Base-by-base conservation (phyloP, 2,113 vertebrate genomes). In the Trichechus manatus region DNA sequence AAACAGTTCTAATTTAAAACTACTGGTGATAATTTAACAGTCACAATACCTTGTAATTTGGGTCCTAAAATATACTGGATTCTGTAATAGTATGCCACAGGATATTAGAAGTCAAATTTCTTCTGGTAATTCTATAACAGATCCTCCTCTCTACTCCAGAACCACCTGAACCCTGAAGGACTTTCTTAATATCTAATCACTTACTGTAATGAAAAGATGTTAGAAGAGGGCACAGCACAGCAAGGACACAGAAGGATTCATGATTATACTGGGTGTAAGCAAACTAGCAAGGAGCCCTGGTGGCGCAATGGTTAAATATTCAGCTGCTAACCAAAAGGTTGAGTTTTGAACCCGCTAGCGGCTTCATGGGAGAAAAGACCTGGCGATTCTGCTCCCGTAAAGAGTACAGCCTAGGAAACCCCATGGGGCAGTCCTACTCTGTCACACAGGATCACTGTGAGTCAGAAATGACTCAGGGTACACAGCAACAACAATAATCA, bases 1-100 rank as follows among this genome's bases (percentile, higher is more conserved):
- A 66, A 86, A 56, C 20, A 95, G 22, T 72, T n/a, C 20, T 79
- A 91, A 90, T n/a, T 89, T 96, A 56, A 44, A 79, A 97, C 81
- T 56, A 87, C 2, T 93, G 33, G 27, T 80, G 36, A 59, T 47
- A 87, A 87, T 83, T 56, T 79, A 83, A 80, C 22, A 78, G 19
- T 61, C 36, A 33, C 29, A 79, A n/a, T 23, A 39, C 70, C 29
- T 66, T 66, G 1, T 80, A 80, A 88, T 82, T 85, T 9, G 29
- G 39, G 33, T 61, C 39, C 33, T 53, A 68, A 92, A 96, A 92
- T n/a, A 83, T 3, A 61, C 20, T 79, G 10, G 27, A 70, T 36
- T 89, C 31, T 14, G 23, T 70, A 92, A 81, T 27, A 75, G 13
- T 6, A 77, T 13, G n/a, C 27, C 50, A 92, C 3, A 87, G 31